phyloP scores from a whole-genome alignment of 2,113 vertebrate species.

The Haemorhous mexicanus region DNA sequence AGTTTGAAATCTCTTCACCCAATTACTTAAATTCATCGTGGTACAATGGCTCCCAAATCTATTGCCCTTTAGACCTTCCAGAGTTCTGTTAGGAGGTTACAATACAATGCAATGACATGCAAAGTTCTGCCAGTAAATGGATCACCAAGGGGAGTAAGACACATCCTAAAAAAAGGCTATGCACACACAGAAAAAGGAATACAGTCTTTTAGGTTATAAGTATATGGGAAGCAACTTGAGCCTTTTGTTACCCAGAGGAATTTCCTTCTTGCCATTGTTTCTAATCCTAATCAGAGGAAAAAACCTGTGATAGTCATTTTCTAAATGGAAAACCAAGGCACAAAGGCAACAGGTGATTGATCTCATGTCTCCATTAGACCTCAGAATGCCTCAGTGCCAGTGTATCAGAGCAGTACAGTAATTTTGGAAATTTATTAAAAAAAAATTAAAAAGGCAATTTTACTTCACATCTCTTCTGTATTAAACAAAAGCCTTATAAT shows the following conservation, averaged over 20 bases:
- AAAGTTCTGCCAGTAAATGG: background rate
- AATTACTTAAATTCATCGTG: background rate
- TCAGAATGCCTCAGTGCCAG: background rate
- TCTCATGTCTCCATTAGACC: background rate
- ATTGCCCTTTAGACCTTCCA: background rate
- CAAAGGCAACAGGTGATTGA: background rate
- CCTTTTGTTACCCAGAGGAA: background rate
- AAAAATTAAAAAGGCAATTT: background rate
- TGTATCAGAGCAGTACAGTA: background rate
- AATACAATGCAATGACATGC: background rate
- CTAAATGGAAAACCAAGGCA: background rate
- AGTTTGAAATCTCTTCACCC: background rate
- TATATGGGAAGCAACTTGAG: background rate
- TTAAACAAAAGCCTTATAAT: background rate
- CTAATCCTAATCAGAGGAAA: background rate
- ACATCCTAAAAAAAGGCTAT: background rate
- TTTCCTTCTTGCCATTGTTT: background rate
- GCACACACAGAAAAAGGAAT: background rate
- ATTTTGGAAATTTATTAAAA: background rate
- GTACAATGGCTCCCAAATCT: background rate
- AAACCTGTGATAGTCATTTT: fast-evolving
- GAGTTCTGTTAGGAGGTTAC: background rate
- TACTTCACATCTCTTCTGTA: background rate
- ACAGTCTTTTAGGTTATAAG: background rate
- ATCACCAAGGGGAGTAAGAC: background rate